Base-by-base conservation (phyloP, 2,888 invertebrate genomes). In the Andrena minutula region DNA sequence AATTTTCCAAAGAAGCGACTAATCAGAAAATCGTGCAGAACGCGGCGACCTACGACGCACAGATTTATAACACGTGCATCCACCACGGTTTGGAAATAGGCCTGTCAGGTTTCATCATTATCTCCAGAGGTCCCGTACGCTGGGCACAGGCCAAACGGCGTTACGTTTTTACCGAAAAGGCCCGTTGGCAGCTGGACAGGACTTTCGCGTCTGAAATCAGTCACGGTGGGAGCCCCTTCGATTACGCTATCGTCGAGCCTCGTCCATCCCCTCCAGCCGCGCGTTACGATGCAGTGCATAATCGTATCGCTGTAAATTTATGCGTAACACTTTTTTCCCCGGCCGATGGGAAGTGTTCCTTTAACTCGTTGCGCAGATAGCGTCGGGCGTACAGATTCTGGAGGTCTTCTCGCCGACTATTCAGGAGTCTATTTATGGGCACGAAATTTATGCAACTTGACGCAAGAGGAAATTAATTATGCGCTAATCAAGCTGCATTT, bases 61-160 rank as follows among this genome's bases (percentile, higher is more conserved):
- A 72, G 71, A 83, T 83, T 75, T 71, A 63, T 81, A 75, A 69
- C 84, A 83, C 70, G 70, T 81, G 78, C 61, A 74, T 77, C 75
- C 30, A 53, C 26, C 35, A 28, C 5, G 26, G 73, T 76, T 81
- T 8, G 16, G 61, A 85, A 87, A 83, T 83, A 80, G 69, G 47
- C 74, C 60, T 70, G 85, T 86, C 85, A 80, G 32, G 75, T 78
- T 68, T 77, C 79, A 75, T 82, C 74, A 75, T 82, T 86, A 85
- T 70, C 69, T 74, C 74, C 71, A 77, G 68, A 61, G 51, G n/a
- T 23, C 51, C 63, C 60, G 49, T 72, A 78, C 70, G 10, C 76
- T 79, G 77, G 69, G 77, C 56, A 53, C 32, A 30, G 32, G 82
- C 77, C 79, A 76, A 84, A 68, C 70, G 5, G 20, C 35, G 71